phyloP scores from a whole-genome alignment of 2,113 vertebrate genomes.

The Tetrax tetrax region DNA sequence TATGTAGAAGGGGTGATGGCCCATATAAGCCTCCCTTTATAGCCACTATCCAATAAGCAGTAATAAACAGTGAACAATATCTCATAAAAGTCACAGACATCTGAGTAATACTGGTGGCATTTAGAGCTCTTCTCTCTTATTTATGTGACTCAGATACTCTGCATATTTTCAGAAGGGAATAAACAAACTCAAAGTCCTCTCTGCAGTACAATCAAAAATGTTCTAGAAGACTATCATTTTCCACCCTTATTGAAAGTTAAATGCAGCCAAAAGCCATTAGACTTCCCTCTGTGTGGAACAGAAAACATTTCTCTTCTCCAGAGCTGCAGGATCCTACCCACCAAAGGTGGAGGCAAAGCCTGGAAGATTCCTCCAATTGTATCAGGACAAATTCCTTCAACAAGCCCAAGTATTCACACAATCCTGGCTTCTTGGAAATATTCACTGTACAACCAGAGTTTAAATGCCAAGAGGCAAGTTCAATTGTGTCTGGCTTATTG shows the following conservation, averaged over 20 bases:
- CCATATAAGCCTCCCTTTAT: conserved; percentile 20
- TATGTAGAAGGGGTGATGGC: neutral
- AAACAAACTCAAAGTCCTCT: conserved; percentile 60
- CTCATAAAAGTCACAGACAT: conserved; percentile 65
- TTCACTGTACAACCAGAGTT: neutral
- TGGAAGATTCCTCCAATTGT: neutral
- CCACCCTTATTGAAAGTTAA: conserved; percentile 53
- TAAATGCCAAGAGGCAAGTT: neutral
- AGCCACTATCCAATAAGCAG: conserved; percentile 21
- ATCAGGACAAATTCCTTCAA: neutral
- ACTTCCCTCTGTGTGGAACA: neutral
- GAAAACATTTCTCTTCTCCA: neutral
- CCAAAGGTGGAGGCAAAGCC: neutral
- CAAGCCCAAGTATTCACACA: neutral
- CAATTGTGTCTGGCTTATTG: neutral
- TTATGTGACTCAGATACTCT: conserved; percentile 68
- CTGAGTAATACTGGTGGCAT: conserved; percentile 73
- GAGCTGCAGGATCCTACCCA: neutral
- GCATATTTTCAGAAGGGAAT: conserved; percentile 50
- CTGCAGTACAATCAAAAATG: conserved; percentile 38
- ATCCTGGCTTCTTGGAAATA: neutral
- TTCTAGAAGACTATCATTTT: conserved; percentile 61
- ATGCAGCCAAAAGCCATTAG: conserved; percentile 21
- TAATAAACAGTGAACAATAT: conserved; percentile 64
- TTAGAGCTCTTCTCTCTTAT: conserved; percentile 44